These are phyloP conservation scores for Meghimatium bilineatum DNA, from an alignment of 2,888 invertebrate genomes.

Conservation along the genomic window DNA sequence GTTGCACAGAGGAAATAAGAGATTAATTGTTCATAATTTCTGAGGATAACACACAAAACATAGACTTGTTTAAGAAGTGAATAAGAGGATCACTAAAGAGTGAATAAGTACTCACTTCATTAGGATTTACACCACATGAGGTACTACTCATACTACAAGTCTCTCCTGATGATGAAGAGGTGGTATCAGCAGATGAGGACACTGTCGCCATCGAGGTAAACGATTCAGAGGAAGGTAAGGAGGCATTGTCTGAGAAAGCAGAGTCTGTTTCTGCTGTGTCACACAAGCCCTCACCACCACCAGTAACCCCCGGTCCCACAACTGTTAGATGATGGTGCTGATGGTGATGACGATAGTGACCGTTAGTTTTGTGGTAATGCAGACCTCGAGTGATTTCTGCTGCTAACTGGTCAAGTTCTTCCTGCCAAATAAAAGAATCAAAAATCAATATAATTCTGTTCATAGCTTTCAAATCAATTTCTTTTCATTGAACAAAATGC, in stretches of 20 bases:
- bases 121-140: conserved; percentile 60
- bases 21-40: too few species aligned
- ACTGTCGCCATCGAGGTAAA: conserved; percentile 84
- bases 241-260: conserved; percentile 97
- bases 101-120: conserved; percentile 63
- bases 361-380: conserved; percentile 58
- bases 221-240: conserved; percentile 93
- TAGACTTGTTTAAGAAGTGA: too few species aligned
- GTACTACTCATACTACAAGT: conserved; percentile 62
- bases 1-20: too few species aligned
- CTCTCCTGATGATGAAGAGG: conserved; percentile 63
- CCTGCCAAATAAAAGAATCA: conserved; percentile 52
- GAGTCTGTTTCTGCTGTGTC: conserved; percentile 90
- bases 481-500: too few species aligned
- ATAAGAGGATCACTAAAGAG: too few species aligned
- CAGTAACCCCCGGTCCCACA: conserved; percentile 8
- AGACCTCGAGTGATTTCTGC: conserved; percentile 70
- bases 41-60: too few species aligned
- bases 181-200: conserved; percentile 69
- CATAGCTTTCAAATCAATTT: too few species aligned
- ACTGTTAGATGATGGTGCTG: conserved; percentile 30
- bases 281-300: conserved; percentile 4
- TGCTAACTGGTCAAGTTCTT: conserved; percentile 69
- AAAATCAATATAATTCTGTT: neutral
- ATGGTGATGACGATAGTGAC: conserved; percentile 32